Conservation (phyloP, 2,888 invertebrate species). For the Cyrtodaria siliqua region DNA sequence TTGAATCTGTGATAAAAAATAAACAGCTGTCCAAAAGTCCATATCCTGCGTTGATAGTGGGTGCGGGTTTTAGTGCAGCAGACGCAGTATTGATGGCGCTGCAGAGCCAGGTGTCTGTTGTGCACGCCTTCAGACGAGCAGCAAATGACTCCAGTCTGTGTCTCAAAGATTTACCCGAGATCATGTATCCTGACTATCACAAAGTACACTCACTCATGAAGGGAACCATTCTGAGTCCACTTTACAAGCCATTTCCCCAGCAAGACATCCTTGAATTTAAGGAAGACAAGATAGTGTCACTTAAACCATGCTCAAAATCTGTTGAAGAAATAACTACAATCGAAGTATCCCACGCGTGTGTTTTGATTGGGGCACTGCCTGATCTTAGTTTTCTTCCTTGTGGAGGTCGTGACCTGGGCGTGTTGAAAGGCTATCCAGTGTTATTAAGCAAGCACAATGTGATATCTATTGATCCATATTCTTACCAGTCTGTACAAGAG, state of each 20-base stretch:
- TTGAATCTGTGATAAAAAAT: constrained; percentile 86
- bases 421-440: constrained; percentile 89
- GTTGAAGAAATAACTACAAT: constrained; percentile 68
- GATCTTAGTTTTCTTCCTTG: constrained; percentile 91
- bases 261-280: constrained; percentile 88
- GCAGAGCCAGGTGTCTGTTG: constrained; percentile 88
- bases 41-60: constrained; percentile 92
- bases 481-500: constrained; percentile 90
- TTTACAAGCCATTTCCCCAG: constrained; percentile 92
- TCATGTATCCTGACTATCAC: constrained; percentile 95
- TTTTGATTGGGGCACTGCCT: constrained; percentile 93
- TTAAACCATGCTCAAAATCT: constrained; percentile 64
- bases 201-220: constrained; percentile 92
- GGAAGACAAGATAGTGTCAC: constrained; percentile 83
- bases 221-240: constrained; percentile 87
- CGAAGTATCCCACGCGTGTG: constrained; percentile 90
- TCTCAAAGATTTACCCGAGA: constrained; percentile 89
- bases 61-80: constrained; percentile 96
- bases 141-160: constrained; percentile 85
- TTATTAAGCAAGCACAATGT: constrained; percentile 93
- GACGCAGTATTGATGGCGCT: constrained; percentile 93
- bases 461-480: constrained; percentile 91
- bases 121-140: constrained; percentile 90
- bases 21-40: constrained; percentile 67
- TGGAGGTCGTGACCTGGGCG: constrained; percentile 89